A percentile compares a stretch with the other conserved stretches of the same genome.
Evolutionary conservation across 2,888 invertebrate species (phyloP).

Genomic region (Sinelater perroti): DNA sequence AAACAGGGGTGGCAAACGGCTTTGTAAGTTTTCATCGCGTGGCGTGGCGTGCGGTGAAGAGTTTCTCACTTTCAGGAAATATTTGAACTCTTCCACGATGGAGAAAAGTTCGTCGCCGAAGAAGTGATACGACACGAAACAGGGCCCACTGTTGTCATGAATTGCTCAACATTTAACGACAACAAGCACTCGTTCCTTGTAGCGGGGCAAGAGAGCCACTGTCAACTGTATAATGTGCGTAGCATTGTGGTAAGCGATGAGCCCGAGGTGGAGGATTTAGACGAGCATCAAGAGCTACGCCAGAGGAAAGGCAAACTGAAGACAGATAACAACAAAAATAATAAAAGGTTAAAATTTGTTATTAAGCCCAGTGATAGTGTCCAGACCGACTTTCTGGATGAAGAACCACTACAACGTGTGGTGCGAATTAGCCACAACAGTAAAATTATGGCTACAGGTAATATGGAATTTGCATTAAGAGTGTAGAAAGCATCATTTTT

Average conservation of each 20-base stretch:
- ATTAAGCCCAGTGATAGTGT: constrained; percentile 82
- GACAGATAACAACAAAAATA: constrained; percentile 64
- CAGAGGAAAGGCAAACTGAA: constrained; percentile 60
- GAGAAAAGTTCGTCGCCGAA: constrained; percentile 82
- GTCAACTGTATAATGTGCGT: constrained; percentile 81
- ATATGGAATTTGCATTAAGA: not conserved
- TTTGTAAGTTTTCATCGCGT: constrained; percentile 80
- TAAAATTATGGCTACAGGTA: constrained; percentile 83
- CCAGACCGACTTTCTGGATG: constrained; percentile 82
- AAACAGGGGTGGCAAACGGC: constrained; percentile 97
- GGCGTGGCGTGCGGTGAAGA: no score
- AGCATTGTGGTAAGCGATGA: constrained; percentile 61
- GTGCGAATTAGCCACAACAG: constrained; percentile 75
- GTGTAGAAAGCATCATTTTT: not conserved
- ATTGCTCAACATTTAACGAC: constrained; percentile 78
- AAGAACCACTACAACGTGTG: constrained; percentile 87
- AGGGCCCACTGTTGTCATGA: constrained; percentile 91
- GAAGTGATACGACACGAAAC: constrained; percentile 91
- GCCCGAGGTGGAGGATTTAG: constrained; percentile 63
- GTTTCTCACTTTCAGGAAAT: constrained; percentile 74
- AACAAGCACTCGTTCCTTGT: constrained; percentile 81
- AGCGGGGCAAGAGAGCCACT: constrained; percentile 92
- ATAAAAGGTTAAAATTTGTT: constrained; percentile 73
- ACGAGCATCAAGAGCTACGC: constrained; percentile 41
- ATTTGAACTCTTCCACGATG: constrained; percentile 89